Base-by-base conservation (phyloP, 2,113 vertebrate species). In the Labeo rohita region DNA sequence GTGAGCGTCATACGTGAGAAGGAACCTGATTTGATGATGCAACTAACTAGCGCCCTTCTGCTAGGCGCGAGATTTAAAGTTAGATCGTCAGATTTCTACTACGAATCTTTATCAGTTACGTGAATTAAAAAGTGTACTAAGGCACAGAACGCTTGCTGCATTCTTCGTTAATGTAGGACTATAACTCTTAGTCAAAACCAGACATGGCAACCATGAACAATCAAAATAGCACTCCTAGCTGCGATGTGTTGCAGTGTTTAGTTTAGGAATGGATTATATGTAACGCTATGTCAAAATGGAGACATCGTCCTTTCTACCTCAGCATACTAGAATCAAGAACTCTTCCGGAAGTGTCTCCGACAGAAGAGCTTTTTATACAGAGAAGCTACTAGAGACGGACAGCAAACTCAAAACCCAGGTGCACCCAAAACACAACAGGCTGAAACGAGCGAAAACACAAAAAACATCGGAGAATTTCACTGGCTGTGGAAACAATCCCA, bases 341-440 rank as follows among this genome's bases (percentile, higher is more conserved):
- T 54, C 50, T 36, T 77, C 28, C 50, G 9, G 28, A 76, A 76
- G 12, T 50, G 23, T 76, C 73, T 50, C n/a, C 8, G 49, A 34
- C 5, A 54, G 23, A 76, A 76, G 6, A 21, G 28, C 12, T 7
- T 52, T 34, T 7, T 21, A 23, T 54, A 7, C 13, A 1, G 73
- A 39, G 47, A 34, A 34, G 13, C 54, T 59, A 50, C 21, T 13
- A 12, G 47, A 54, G 47, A 34, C 6, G 13, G 8, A 77, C 12
- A 34, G 23, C 49, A 77, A 12, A 59, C 8, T 11, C 49, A 34
- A 78, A 79, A 39, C 49, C 6, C 74, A 77, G n/a, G 78, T 68
- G 6, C 34, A 65, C 39, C 63, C 28, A 50, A 83, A 88, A 7
- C n/a, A 61, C 50, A 88, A 88, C 87, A 85, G 63, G 50, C 84